Conservation (phyloP, 2,797 vertebrate genomes). For the Lemur catta region DNA sequence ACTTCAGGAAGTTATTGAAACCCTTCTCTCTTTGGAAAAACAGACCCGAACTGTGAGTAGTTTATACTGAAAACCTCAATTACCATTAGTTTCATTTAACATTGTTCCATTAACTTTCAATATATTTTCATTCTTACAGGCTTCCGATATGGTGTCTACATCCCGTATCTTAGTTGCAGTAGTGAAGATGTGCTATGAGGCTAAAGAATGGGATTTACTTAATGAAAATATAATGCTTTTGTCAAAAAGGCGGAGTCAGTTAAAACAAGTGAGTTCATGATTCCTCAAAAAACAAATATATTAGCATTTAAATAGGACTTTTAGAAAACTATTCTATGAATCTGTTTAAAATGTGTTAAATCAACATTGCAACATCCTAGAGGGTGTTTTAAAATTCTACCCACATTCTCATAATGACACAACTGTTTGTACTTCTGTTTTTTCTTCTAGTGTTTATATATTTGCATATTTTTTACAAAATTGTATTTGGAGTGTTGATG, state of each 20-base stretch:
- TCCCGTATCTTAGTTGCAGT: constrained; percentile 97
- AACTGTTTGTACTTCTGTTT: constrained; percentile 18
- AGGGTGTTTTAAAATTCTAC: constrained; percentile 4
- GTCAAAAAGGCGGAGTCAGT: constrained; percentile 96
- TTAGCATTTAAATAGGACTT: constrained; percentile 27
- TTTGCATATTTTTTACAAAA: constrained; percentile 4
- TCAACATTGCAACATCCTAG: neutral
- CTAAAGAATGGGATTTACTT: constrained; percentile 96
- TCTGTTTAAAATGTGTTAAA: constrained; percentile 19
- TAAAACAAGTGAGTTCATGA: constrained; percentile 92
- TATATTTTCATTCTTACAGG: constrained; percentile 83
- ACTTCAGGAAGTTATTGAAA: constrained; percentile 97
- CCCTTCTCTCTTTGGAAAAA: constrained; percentile 96
- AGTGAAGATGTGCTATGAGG: constrained; percentile 97
- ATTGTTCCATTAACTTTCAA: neutral
- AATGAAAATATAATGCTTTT: constrained; percentile 98
- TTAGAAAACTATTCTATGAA: constrained; percentile 2
- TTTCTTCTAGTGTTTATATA: neutral
- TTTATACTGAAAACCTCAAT: neutral
- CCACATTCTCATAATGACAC: neutral
- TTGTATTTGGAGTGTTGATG: neutral
- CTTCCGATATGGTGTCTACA: constrained; percentile 98
- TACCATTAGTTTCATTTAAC: neutral
- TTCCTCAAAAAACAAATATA: constrained; percentile 23
- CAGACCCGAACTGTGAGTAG: constrained; percentile 96